Evolutionary conservation across 2,113 vertebrate genomes (phyloP), one percentile per base, ranked within the genome.

Genomic region (Nycticryphes semicollaris): DNA sequence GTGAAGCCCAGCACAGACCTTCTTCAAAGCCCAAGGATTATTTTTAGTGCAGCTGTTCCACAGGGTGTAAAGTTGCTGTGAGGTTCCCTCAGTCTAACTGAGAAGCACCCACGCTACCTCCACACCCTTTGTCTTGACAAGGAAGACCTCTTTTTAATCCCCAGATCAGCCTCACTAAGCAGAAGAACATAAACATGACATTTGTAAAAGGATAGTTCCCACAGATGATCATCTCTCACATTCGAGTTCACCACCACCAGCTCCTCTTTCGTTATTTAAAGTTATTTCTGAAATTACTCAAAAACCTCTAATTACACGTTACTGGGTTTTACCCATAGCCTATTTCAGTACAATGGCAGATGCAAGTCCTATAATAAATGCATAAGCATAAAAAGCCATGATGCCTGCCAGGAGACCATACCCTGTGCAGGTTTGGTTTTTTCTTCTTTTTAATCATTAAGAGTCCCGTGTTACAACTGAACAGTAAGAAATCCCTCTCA

Each of bases 111-210:
- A 3, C 19, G 47, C 19, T 57, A 62, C 27, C 64, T 35, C 53
- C 17, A 1, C 43, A 33, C 27, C 73, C 69, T 82, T 37, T 87
- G 89, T 64, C 93, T 87, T 68, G 86, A 63, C 18, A 64, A 39
- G 39, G 41, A 78, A 92, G 73, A 25, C 72, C 76, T 84, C 73
- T 45, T 39, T 75, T 60, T 91, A 96, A 95, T 94, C 92, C 84
- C 67, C 77, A 92, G 88, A 51, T 86, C 92, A 93, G 67, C 82
- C 80, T 83, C 59, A 30, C 69, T 84, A 63, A 87, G 94, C 76
- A 50, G 54, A 78, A 13, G 45, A 73, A 6, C 35, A 63, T 20
- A 91, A 93, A 86, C 68, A 25, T 1, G 51, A 33, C 68, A 54
- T 68, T 59, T 76, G 31, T 28, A 47, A 75, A 88, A 83, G 45